Evolutionary conservation across 1,140 invertebrate genomes (phyloP).

Genomic region (Brachionus angularis): DNA sequence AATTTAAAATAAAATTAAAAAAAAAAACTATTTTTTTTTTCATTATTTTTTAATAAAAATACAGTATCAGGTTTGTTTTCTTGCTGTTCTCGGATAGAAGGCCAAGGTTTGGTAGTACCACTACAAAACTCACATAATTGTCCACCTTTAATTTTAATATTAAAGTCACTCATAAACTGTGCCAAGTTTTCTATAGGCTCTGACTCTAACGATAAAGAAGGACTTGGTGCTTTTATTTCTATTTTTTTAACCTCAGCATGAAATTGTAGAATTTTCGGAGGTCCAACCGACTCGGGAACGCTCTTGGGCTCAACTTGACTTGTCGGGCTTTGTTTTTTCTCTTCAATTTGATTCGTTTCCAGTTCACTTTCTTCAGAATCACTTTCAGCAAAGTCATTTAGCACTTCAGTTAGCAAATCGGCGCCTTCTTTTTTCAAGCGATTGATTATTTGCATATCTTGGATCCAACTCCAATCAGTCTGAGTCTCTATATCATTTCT

Average conservation of each 20-base stretch:
- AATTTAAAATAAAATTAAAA: neutral
- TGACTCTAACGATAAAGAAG: conserved; percentile 7
- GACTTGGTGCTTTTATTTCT: neutral
- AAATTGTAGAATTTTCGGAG: conserved; percentile 25
- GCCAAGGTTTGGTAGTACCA: conserved; percentile 51
- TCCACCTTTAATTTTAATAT: conserved; percentile 24
- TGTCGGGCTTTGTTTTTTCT: neutral
- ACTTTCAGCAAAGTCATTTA: conserved; percentile 15
- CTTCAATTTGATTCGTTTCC: neutral
- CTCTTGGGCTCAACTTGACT: conserved; percentile 2
- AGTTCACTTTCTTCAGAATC: conserved; percentile 15
- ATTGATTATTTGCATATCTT: conserved; percentile 34
- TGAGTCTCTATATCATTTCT: neutral
- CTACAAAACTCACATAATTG: conserved; percentile 54
- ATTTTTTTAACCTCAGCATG: conserved; percentile 12
- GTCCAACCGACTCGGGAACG: conserved; percentile 17
- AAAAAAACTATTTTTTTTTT: neutral
- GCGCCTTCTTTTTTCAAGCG: neutral
- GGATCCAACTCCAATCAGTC: conserved; percentile 40
- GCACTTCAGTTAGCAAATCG: conserved; percentile 14
- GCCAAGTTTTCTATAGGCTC: conserved; percentile 7
- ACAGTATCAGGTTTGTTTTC: conserved; percentile 48
- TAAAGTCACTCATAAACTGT: conserved; percentile 14
- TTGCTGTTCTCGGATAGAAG: conserved; percentile 50
- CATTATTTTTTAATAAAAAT: neutral